phyloP scores from a whole-genome alignment of 2,888 invertebrate genomes.

The Diplolepis rosae region DNA sequence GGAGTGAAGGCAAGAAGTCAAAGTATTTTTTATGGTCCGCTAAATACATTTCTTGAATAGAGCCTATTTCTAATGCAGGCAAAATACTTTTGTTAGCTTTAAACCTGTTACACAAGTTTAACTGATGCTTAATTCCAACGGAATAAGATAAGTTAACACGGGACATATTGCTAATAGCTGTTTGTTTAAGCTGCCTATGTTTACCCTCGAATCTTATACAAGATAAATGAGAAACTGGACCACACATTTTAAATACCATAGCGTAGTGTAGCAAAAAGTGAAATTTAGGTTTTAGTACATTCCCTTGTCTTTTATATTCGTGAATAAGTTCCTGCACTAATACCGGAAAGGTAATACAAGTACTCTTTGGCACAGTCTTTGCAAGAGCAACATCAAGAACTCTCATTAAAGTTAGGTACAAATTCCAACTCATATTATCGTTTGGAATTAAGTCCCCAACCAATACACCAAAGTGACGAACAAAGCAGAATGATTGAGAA shows the following conservation, averaged over 20 bases:
- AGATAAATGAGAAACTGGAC: not conserved
- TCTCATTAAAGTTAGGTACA: not conserved
- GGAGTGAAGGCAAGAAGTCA: not conserved
- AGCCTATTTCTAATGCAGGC: not conserved
- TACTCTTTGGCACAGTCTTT: not conserved
- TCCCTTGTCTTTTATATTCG: not conserved
- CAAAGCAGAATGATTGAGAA: not conserved
- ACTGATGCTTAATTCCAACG: not conserved
- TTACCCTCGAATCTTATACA: not conserved
- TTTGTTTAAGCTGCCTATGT: not conserved
- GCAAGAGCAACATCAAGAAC: not conserved
- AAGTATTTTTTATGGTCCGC: not conserved
- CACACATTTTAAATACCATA: constrained; percentile 32
- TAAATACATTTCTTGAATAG: not conserved
- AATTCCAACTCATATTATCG: not conserved
- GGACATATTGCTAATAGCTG: not conserved
- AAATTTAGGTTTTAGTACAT: constrained; percentile 2
- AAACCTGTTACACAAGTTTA: not conserved
- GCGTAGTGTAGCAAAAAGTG: not conserved
- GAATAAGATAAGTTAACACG: not conserved
- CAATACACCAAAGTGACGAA: not conserved
- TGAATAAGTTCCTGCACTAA: not conserved
- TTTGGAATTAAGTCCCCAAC: not conserved
- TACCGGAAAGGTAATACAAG: not conserved
- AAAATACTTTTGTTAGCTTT: not conserved